Conservation (phyloP, 2,888 invertebrate species). For the Apamea monoglypha region DNA sequence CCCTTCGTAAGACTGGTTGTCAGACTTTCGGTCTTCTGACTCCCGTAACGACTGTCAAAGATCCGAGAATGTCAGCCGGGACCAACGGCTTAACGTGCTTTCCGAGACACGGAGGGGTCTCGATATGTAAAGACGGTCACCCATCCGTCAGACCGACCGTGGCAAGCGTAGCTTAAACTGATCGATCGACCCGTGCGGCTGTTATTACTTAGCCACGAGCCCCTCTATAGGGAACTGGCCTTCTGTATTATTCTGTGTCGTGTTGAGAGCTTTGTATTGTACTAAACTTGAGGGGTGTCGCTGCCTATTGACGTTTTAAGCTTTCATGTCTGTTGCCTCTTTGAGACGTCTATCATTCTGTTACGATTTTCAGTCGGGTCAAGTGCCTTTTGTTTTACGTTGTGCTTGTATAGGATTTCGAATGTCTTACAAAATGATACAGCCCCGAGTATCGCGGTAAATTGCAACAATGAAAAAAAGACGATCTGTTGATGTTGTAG, state of each 20-base stretch:
- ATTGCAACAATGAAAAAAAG: not conserved
- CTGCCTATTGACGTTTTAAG: conserved; percentile 70
- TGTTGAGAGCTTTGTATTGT: conserved; percentile 64
- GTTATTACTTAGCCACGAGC: too few species aligned
- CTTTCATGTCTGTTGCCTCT: conserved; percentile 53
- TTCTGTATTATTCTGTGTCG: conserved; percentile 3
- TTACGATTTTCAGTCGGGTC: conserved; percentile 43
- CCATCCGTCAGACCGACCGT: too few species aligned
- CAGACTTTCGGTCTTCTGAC: too few species aligned
- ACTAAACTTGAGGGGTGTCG: conserved; percentile 69
- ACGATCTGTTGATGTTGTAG: not conserved
- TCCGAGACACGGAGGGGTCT: too few species aligned
- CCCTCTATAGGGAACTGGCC: not conserved
- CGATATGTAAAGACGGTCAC: too few species aligned
- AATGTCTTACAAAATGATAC: not conserved
- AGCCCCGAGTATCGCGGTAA: not conserved
- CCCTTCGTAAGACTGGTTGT: too few species aligned
- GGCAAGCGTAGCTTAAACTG: too few species aligned
- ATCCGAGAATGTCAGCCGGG: too few species aligned
- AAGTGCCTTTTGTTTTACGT: conserved; percentile 40
- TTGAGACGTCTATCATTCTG: conserved; percentile 33
- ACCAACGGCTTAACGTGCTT: too few species aligned
- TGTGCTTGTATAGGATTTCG: conserved; percentile 5
- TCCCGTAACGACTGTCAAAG: too few species aligned
- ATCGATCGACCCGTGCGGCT: too few species aligned